Evolutionary conservation across 2,888 invertebrate genomes (phyloP), one percentile per base, ranked within the genome.

Genomic region (Clunio marinus): DNA sequence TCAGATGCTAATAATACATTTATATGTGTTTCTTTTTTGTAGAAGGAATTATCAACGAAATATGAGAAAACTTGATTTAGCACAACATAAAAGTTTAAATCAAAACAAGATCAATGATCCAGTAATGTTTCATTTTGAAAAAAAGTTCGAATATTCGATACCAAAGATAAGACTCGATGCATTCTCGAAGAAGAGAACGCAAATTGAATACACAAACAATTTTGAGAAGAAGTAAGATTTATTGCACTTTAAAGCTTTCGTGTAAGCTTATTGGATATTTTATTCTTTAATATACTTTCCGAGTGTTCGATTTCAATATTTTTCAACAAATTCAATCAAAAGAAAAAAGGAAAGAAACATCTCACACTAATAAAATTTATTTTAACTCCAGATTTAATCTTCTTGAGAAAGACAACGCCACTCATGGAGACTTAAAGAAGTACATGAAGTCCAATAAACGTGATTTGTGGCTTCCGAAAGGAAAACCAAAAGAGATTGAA

Each of bases 151-250:
- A 70, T 74, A 86, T 25, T 84, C 85, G 75, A 86, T 84, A 0
- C 87, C 88, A 0, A 76, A 84, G 28, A 81, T 85, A 62, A 76
- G 87, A 32, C 82, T 85, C 73, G 88, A 88, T 0, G 83, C 84
- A 72, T 83, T 86, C 81, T 85, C 87, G 1, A 81, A 83, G 70
- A 81, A 83, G 57, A 78, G 83, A 71, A 86, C 86, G 71, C 83
- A 74, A 65, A 71, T 72, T 1, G 46, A 68, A 0, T 69, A 63
- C 15, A 68, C 69, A 13, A 66, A 10, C 2, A 73, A 74, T 0
- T 77, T 77, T 62, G 74, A 76, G 70, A 74, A 74, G 71, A 62
- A 45, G 63, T 60, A 60, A 32, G 41, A 28, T 28, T 32, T 5
- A 32, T 32, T 32, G 13, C 35, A 32, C n/a, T 32, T 32, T 32